phyloP scores from a whole-genome alignment of 2,888 invertebrate genomes.

The Ennomos fuscantarius region DNA sequence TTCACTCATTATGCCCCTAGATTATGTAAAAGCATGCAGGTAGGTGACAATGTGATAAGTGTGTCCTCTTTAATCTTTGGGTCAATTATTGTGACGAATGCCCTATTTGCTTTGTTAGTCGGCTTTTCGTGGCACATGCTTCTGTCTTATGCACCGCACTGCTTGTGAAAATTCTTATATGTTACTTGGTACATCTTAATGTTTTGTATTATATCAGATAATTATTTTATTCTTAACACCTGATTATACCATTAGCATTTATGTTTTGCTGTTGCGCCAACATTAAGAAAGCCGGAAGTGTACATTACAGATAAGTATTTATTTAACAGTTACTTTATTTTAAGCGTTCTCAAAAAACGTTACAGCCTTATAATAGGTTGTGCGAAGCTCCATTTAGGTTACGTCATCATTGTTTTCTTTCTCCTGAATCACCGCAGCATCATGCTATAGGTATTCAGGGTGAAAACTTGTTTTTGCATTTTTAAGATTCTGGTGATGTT shows the following conservation, averaged over 20 bases:
- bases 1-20: too few species aligned
- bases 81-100: conserved; percentile 45
- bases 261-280: conserved; percentile 2
- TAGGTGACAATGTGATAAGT: conserved; percentile 1
- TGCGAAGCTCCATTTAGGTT: conserved; percentile 7
- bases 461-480: conserved; percentile 7
- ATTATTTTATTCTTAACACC: too few species aligned
- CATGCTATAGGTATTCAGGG: conserved; percentile 15
- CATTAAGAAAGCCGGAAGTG: conserved; percentile 11
- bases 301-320: conserved; percentile 40
- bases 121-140: conserved; percentile 10
- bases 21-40: too few species aligned
- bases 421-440: conserved; percentile 21
- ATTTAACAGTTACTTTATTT: conserved; percentile 38
- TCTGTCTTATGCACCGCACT: not conserved
- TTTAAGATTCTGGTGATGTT: not conserved
- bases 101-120: conserved; percentile 31
- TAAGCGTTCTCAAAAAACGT: conserved; percentile 23
- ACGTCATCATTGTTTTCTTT: conserved; percentile 13
- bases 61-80: conserved; percentile 31
- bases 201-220: too few species aligned
- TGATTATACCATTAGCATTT: not conserved
- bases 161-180: not conserved
- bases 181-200: too few species aligned
- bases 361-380: conserved; percentile 12